Percentiles rank a stretch among this genome's conserved stretches.
These are phyloP conservation scores for Sarotherodon lohbergeri DNA, from an alignment of 2,113 vertebrate genomes.

Conservation along the genomic window DNA sequence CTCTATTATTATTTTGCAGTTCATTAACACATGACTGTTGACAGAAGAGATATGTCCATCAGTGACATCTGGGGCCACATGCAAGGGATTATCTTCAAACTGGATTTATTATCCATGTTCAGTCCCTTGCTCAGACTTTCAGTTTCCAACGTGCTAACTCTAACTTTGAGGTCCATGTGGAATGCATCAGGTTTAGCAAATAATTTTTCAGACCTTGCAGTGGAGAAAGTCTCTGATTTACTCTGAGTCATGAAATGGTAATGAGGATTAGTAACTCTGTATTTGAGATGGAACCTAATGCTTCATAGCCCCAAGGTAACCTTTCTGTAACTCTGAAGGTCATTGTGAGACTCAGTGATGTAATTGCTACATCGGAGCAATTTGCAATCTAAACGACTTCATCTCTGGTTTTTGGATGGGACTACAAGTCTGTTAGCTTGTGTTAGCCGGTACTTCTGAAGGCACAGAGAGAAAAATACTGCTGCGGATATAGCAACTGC, in stretches of 20 bases:
- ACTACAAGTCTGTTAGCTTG: background rate
- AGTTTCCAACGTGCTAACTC: background rate
- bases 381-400: slow-evolving; percentile 14
- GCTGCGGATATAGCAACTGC: background rate
- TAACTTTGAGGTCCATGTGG: slow-evolving; percentile 3
- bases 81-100: background rate
- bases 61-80: background rate
- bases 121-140: background rate
- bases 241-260: slow-evolving; percentile 22
- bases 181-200: background rate
- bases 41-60: background rate
- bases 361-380: slow-evolving; percentile 12
- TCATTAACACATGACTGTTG: slow-evolving; percentile 28
- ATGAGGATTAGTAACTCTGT: background rate
- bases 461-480: background rate
- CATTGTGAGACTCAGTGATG: slow-evolving; percentile 27
- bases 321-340: background rate
- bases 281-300: background rate
- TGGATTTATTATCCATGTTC: background rate
- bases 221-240: background rate
- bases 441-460: background rate
- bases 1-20: slow-evolving; percentile 5
- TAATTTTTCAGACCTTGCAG: background rate
- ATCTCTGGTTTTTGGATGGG: background rate
- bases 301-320: background rate